These are phyloP conservation scores for Lithophane semibrunnea DNA, from an alignment of 2,888 invertebrate genomes.

Conservation along the genomic window DNA sequence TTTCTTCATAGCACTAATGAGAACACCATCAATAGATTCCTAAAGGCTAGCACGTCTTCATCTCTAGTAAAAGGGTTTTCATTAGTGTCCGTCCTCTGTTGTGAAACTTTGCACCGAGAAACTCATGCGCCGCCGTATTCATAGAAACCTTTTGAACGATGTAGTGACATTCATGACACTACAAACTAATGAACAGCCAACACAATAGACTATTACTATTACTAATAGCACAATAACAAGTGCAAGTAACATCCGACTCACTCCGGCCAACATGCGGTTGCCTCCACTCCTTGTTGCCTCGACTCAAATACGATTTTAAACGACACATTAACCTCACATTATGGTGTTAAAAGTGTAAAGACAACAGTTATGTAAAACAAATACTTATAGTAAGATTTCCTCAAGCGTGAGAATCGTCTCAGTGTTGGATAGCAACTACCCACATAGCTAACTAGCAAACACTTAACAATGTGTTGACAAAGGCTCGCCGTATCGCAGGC, in stretches of 20 bases:
- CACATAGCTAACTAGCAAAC: conserved; percentile 25
- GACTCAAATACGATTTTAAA: conserved; percentile 28
- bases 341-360: conserved; percentile 3
- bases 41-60: background rate
- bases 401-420: conserved; percentile 49
- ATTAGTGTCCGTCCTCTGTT: conserved; percentile 1
- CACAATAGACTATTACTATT: conserved; percentile 56
- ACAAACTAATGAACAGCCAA: conserved; percentile 28
- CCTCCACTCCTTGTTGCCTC: conserved; percentile 13
- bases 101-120: background rate
- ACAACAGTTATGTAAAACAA: conserved; percentile 37
- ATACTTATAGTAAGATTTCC: conserved; percentile 36
- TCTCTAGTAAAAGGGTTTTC: conserved; percentile 1
- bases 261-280: background rate
- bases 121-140: conserved; percentile 30
- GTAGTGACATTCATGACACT: conserved; percentile 11
- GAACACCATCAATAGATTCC: background rate
- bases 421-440: conserved; percentile 37
- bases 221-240: conserved; percentile 37
- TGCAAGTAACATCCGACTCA: conserved; percentile 9
- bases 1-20: background rate
- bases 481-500: conserved; percentile 46
- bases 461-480: conserved; percentile 45
- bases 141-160: conserved; percentile 9
- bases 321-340: conserved; percentile 16